These are phyloP conservation scores for Brachionus plicatilis DNA, from an alignment of 1,140 invertebrate genomes.

Conservation along the genomic window DNA sequence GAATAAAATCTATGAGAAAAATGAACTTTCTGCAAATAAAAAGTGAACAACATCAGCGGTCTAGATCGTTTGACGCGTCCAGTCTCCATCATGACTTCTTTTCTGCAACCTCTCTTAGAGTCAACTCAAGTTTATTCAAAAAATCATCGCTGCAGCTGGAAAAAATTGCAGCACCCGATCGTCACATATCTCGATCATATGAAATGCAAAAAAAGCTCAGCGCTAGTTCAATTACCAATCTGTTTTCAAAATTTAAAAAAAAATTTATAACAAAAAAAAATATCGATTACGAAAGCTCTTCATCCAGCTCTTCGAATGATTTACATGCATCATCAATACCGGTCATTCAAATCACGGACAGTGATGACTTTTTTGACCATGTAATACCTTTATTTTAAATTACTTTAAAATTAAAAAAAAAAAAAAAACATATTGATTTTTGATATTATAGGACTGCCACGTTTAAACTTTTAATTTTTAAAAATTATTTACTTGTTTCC, in stretches of 20 bases:
- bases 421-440: neutral
- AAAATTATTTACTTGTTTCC: neutral
- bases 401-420: neutral
- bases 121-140: neutral
- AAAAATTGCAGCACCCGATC: neutral
- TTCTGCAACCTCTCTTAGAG: neutral
- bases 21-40: neutral
- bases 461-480: neutral
- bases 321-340: neutral
- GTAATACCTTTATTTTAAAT: neutral
- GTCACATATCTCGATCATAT: neutral
- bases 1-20: neutral
- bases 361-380: neutral
- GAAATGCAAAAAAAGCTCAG: neutral
- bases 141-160: slow-evolving; percentile 6
- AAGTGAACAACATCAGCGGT: slow-evolving; percentile 1
- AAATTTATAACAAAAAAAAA: slow-evolving; percentile 6
- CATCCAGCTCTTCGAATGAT: neutral
- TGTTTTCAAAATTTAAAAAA: slow-evolving; percentile 1
- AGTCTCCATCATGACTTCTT: neutral
- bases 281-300: neutral
- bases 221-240: neutral
- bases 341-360: neutral
- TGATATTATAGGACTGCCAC: neutral
- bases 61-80: neutral